Evolutionary conservation across 2,113 vertebrate species (phyloP), one percentile per base, ranked within the genome.

Genomic region (Campylorhamphus procurvoides): DNA sequence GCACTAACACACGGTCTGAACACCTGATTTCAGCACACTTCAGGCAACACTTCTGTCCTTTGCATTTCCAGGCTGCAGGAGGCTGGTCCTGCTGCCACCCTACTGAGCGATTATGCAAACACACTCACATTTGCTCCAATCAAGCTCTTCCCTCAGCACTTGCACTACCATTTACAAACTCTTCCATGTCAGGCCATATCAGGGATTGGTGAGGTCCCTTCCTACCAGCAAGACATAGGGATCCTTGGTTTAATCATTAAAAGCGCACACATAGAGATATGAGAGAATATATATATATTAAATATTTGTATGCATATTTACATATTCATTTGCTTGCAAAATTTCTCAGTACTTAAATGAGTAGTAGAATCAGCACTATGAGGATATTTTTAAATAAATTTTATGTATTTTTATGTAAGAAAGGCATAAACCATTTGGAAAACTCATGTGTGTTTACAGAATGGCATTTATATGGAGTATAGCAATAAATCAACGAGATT

Each of bases 141-240:
- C 53, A 37, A 39, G 50, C 42, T 82, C 40, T 64, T 56, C 39
- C 40, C 62, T 76, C 22, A 31, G 5, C 67, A n/a, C 24, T 24
- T 74, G 16, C 40, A 28, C 11, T 50, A 16, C 24, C 31, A 62
- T 53, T 50, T 18, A 75, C n/a, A 75, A 46, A 68, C 24, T 47
- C 58, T 55, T 59, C 29, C 35, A 2, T 4, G 10, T 17, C 59
- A 84, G 47, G 14, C 23, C 2, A 0, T 18, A 31, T 7, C 47
- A 42, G 33, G 23, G 39, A 72, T 44, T 4, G 8, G 19, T 10
- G 24, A 56, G 77, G 23, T 33, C 15, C 23, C 24, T 77, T 80
- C 10, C 39, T 0, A 1, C 25, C 42, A 53, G 76, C 6, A n/a
- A 63, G 31, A 33, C 27, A 50, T 2, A 55, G 2, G 18, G 58